Evolutionary conservation across 2,888 invertebrate species (phyloP).

Genomic region (Thymelicus lineola): DNA sequence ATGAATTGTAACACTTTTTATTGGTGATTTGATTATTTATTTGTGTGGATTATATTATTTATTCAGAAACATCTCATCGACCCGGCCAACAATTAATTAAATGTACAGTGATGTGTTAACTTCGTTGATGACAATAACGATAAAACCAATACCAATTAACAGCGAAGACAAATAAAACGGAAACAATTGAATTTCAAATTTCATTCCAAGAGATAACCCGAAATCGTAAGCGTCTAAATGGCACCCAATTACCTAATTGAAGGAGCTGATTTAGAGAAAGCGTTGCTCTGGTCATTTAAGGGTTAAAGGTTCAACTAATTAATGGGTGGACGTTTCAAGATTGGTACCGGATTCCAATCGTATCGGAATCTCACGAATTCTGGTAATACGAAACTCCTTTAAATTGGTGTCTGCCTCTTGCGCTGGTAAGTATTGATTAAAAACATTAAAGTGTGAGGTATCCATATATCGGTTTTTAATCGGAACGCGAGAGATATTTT

Average conservation of each 20-base stretch:
- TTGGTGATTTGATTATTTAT: no score
- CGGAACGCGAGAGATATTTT: background rate
- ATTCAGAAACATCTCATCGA: no score
- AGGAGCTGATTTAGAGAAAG: slow-evolving; percentile 14
- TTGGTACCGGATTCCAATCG: slow-evolving; percentile 14
- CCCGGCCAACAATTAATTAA: no score
- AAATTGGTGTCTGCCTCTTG: background rate
- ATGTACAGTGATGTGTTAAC: background rate
- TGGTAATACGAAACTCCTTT: background rate
- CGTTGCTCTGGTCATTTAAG: slow-evolving; percentile 19
- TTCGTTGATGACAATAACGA: background rate
- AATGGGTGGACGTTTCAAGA: slow-evolving; percentile 21
- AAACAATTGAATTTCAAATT: slow-evolving; percentile 4
- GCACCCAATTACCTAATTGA: slow-evolving; percentile 22
- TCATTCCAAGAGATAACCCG: background rate
- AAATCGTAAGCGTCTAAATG: slow-evolving; percentile 9
- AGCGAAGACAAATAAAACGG: background rate
- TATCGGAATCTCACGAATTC: slow-evolving; percentile 13
- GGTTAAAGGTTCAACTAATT: slow-evolving; percentile 28
- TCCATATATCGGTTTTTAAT: background rate
- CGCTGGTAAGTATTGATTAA: background rate
- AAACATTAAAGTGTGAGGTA: background rate
- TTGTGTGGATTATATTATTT: no score
- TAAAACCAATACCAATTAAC: background rate
- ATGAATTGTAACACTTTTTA: no score